Conservation (phyloP, 64 coral and sea anemone species). For the Astreopora myriophthalma region DNA sequence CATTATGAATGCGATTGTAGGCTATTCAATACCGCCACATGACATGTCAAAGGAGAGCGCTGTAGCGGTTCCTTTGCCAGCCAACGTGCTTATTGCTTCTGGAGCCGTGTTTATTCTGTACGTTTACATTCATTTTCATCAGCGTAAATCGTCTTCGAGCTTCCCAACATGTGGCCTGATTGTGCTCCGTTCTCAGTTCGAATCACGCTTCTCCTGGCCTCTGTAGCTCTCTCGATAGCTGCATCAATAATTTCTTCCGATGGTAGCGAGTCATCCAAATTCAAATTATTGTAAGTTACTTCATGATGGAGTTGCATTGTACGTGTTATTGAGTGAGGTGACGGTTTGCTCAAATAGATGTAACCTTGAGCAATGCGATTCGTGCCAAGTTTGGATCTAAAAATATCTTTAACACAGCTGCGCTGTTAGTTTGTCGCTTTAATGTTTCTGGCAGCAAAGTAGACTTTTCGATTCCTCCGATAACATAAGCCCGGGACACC, state of each 20-base stretch:
- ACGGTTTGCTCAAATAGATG: neutral
- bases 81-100: slow-evolving; percentile 8
- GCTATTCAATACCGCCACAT: slow-evolving; percentile 86
- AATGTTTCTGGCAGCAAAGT: neutral
- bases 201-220: neutral
- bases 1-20: slow-evolving; percentile 81
- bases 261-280: neutral
- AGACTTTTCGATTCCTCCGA: neutral
- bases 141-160: slow-evolving; percentile 6
- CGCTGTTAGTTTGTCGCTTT: slow-evolving; percentile 26
- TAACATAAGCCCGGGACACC: slow-evolving; percentile 9
- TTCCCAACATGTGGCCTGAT: neutral
- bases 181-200: neutral
- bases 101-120: slow-evolving; percentile 76
- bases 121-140: slow-evolving; percentile 37
- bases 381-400: neutral
- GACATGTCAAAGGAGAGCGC: slow-evolving; percentile 94
- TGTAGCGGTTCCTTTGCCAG: slow-evolving; percentile 84
- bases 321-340: neutral
- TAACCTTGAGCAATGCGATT: neutral
- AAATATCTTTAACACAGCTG: slow-evolving; percentile 28
- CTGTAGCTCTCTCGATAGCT: neutral
- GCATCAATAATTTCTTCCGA: neutral
- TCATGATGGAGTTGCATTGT: neutral
- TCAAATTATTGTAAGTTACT: neutral